phyloP scores from a whole-genome alignment of 2,888 invertebrate species.

The Hypena proboscidalis region DNA sequence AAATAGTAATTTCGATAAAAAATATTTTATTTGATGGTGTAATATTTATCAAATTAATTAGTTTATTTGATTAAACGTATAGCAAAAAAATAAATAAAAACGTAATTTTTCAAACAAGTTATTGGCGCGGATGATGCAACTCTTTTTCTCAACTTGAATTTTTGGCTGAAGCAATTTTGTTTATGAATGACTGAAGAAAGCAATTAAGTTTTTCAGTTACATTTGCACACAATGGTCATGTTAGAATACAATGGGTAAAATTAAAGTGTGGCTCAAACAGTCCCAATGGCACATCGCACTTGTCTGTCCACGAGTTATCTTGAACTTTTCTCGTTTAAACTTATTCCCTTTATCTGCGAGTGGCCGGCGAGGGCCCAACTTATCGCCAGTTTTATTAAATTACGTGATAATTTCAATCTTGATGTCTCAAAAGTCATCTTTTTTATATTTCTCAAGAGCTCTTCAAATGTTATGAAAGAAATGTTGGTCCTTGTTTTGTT shows the following conservation, averaged over 20 bases:
- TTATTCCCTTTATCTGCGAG: constrained; percentile 76
- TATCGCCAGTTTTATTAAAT: constrained; percentile 77
- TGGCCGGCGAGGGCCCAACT: constrained; percentile 59
- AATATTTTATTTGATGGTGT: no score
- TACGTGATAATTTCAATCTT: constrained; percentile 79
- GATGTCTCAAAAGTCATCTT: constrained; percentile 55
- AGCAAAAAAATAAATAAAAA: no score
- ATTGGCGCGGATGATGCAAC: no score
- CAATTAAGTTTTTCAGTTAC: no score
- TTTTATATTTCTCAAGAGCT: constrained; percentile 60
- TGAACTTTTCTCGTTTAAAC: constrained; percentile 81
- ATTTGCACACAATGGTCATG: constrained; percentile 9
- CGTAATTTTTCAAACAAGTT: no score
- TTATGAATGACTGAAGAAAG: no score
- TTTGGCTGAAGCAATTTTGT: no score
- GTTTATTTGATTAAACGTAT: no score
- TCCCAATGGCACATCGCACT: constrained; percentile 14
- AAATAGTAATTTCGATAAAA: no score
- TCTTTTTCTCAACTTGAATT: no score
- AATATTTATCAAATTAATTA: no score
- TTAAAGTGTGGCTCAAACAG: constrained; percentile 42
- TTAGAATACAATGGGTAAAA: constrained; percentile 27
- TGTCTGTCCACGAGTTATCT: constrained; percentile 51
- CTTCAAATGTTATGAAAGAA: not conserved
- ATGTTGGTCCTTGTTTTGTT: not conserved